These are phyloP conservation scores for Gnatocerus cornutus DNA, from an alignment of 2,888 invertebrate species.

Conservation along the genomic window DNA sequence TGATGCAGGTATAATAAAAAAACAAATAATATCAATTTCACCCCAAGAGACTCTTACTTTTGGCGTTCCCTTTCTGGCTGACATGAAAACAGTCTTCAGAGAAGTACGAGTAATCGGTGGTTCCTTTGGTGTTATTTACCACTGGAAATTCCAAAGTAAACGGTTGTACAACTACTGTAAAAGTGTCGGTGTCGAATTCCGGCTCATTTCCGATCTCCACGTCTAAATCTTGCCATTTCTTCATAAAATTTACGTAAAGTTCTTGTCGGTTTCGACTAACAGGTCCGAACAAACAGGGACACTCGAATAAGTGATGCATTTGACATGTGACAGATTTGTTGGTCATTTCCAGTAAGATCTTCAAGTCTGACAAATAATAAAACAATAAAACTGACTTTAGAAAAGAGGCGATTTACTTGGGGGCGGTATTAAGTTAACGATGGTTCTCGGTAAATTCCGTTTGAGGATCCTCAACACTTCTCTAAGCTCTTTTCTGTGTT, in stretches of 20 bases:
- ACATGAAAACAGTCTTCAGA: constrained; percentile 79
- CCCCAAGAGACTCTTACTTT: constrained; percentile 68
- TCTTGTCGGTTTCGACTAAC: constrained; percentile 52
- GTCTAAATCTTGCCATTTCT: constrained; percentile 74
- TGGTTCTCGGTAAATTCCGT: constrained; percentile 76
- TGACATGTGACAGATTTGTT: constrained; percentile 68
- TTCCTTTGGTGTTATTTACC: constrained; percentile 69
- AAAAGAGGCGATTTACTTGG: constrained; percentile 67
- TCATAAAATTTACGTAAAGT: constrained; percentile 66
- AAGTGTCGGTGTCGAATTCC: constrained; percentile 74
- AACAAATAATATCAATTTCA: no score
- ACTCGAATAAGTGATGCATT: constrained; percentile 71
- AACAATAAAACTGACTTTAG: background rate
- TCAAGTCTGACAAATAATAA: constrained; percentile 65
- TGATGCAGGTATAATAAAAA: no score
- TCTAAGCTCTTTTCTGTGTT: constrained; percentile 72
- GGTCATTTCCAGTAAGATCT: constrained; percentile 67
- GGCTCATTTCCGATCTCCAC: constrained; percentile 70
- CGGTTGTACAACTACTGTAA: constrained; percentile 75
- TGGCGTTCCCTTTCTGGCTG: constrained; percentile 76
- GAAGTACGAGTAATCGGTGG: constrained; percentile 72
- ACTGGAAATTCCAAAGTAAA: constrained; percentile 70
- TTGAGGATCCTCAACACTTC: constrained; percentile 72
- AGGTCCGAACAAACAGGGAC: constrained; percentile 75
- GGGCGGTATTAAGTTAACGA: constrained; percentile 74